Percentiles rank a stretch among this genome's conserved stretches.
These are phyloP conservation scores for Scomber japonicus DNA, from an alignment of 2,113 vertebrate genomes.

Conservation along the genomic window DNA sequence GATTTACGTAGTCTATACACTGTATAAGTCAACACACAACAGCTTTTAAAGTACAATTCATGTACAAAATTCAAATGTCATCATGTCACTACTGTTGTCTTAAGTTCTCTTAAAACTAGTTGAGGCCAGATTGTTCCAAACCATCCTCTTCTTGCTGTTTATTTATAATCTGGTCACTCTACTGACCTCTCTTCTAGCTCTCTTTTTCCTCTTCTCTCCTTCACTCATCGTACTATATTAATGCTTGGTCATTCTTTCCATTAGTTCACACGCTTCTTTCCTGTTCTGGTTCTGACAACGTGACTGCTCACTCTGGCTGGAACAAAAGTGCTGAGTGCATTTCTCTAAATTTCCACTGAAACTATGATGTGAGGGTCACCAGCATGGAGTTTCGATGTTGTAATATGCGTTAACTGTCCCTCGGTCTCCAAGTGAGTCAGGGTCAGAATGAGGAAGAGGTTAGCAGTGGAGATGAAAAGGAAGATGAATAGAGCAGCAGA, in stretches of 20 bases:
- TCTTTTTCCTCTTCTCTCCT: conserved; percentile 52
- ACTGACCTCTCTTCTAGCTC: conserved; percentile 47
- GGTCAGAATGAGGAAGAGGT: conserved; percentile 78
- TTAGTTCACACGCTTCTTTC: conserved; percentile 63
- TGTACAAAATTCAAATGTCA: background rate
- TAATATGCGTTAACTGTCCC: conserved; percentile 68
- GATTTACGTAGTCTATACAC: conserved; percentile 37
- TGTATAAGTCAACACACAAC: conserved; percentile 28
- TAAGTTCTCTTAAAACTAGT: conserved; percentile 37
- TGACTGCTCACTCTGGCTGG: conserved; percentile 51
- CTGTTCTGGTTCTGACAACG: conserved; percentile 59
- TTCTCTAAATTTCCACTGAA: conserved; percentile 69
- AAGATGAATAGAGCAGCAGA: conserved; percentile 47
- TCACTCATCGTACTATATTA: conserved; percentile 45
- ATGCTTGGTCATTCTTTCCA: conserved; percentile 77
- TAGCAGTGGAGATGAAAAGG: conserved; percentile 57
- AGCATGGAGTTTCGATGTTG: conserved; percentile 74
- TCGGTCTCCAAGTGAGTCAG: conserved; percentile 71
- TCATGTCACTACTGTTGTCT: background rate
- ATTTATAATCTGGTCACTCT: conserved; percentile 63
- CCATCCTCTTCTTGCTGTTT: conserved; percentile 52
- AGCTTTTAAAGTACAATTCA: conserved; percentile 16
- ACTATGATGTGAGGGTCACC: conserved; percentile 57
- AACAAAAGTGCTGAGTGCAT: conserved; percentile 62
- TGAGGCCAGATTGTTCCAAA: conserved; percentile 50